These are phyloP conservation scores for Watsonalla cultraria DNA, from an alignment of 2,888 invertebrate species.

Conservation along the genomic window DNA sequence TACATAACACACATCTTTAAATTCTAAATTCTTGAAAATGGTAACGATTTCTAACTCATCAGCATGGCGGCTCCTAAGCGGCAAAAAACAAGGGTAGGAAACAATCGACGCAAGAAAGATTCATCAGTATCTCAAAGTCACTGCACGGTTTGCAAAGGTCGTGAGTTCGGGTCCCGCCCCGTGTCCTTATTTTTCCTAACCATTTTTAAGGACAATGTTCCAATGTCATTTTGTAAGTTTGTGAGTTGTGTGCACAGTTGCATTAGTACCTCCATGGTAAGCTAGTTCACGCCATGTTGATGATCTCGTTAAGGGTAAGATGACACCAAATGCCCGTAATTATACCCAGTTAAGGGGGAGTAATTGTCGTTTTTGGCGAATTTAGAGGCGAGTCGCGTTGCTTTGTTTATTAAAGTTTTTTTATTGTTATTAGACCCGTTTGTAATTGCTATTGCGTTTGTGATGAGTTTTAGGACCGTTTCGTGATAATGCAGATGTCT, in stretches of 20 bases:
- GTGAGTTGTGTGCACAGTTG: slow-evolving; percentile 19
- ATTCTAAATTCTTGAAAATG: no score
- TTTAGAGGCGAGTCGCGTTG: slow-evolving; percentile 53
- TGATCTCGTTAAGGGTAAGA: slow-evolving; percentile 70
- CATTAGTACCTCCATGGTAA: slow-evolving; percentile 28
- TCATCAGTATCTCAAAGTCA: no score
- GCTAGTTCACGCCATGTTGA: slow-evolving; percentile 37
- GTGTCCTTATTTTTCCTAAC: no score
- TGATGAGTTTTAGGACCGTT: slow-evolving; percentile 6
- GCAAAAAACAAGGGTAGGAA: no score
- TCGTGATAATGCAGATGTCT: slow-evolving; percentile 1
- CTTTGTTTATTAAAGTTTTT: slow-evolving; percentile 70
- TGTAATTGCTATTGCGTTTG: slow-evolving; percentile 39
- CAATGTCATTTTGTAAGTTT: background rate
- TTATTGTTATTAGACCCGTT: slow-evolving; percentile 51
- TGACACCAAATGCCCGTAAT: slow-evolving; percentile 73
- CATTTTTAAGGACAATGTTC: no score
- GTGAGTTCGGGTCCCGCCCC: no score
- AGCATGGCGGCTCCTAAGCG: no score
- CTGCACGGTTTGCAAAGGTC: no score
- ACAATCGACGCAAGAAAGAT: no score
- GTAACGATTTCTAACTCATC: no score
- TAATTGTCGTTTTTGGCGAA: slow-evolving; percentile 59
- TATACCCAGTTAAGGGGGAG: slow-evolving; percentile 63
- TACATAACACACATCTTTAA: no score